Conservation (phyloP, 1,140 invertebrate genomes). For the Sesamia nonagrioides region DNA sequence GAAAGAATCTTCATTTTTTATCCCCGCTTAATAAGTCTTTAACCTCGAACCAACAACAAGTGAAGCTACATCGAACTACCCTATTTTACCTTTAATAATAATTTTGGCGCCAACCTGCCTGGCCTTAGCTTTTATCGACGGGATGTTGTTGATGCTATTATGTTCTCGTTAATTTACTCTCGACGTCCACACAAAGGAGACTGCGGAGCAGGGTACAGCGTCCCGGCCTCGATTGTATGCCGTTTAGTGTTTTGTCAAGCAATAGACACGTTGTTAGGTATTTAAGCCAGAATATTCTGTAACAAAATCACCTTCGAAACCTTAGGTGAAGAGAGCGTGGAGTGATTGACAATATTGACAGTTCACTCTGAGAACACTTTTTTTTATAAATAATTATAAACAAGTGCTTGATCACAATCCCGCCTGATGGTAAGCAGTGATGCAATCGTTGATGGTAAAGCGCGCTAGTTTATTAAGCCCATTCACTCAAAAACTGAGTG, state of each 20-base stretch:
- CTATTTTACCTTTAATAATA: constrained; percentile 15
- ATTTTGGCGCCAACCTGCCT: constrained; percentile 20
- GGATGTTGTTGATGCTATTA: constrained; percentile 9
- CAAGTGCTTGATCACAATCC: too few relatives aligned
- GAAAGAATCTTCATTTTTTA: not conserved
- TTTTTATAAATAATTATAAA: too few relatives aligned
- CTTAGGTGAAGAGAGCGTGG: too few relatives aligned
- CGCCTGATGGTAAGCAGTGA: too few relatives aligned
- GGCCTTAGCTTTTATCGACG: not conserved
- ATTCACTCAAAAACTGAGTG: too few relatives aligned
- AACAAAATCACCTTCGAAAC: too few relatives aligned
- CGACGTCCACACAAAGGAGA: not conserved
- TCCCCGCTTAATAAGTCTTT: not conserved
- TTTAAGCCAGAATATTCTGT: not conserved
- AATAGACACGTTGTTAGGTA: not conserved
- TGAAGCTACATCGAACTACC: not conserved
- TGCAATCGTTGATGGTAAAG: too few relatives aligned
- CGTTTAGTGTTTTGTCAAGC: constrained; percentile 13
- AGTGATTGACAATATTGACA: too few relatives aligned
- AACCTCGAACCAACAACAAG: not conserved
- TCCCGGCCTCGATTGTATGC: not conserved
- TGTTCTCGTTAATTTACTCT: constrained; percentile 7
- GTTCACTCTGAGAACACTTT: too few relatives aligned
- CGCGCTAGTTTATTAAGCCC: too few relatives aligned
- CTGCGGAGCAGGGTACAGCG: not conserved